Conservation (phyloP, 2,797 vertebrate genomes). For the Anniella stebbinsi region DNA sequence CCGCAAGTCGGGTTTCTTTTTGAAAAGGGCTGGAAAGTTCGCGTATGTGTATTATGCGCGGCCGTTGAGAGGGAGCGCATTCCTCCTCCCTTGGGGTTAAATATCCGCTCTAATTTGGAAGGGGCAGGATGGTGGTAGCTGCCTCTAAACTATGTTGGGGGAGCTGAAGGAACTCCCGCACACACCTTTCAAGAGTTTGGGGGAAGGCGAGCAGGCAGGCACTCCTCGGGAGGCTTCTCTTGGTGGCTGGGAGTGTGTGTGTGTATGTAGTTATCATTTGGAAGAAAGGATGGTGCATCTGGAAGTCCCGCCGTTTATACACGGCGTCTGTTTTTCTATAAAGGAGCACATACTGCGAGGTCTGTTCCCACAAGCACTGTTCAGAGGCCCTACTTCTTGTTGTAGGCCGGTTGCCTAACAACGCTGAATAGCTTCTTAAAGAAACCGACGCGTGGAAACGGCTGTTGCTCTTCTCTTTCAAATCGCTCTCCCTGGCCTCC, state of each 20-base stretch:
- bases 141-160: neutral
- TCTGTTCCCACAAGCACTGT: neutral
- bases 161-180: neutral
- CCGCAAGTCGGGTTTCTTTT: neutral
- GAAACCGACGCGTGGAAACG: neutral
- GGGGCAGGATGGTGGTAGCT: too few relatives aligned
- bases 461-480: neutral
- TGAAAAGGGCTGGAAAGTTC: neutral
- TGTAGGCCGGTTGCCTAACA: slow-evolving; percentile 57
- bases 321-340: neutral
- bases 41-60: too few relatives aligned
- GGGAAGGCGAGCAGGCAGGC: neutral
- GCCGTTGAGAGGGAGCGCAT: too few relatives aligned
- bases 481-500: too few relatives aligned
- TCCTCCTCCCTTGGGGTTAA: neutral
- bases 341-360: neutral
- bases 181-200: neutral
- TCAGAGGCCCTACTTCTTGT: slow-evolving; percentile 29
- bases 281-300: neutral
- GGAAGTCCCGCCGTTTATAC: neutral
- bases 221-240: neutral
- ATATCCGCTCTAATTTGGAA: neutral
- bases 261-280: neutral
- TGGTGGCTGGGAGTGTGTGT: neutral
- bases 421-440: slow-evolving; percentile 41